These are phyloP conservation scores for Enteromius unitaeniatus DNA, from an alignment of 2,797 vertebrate species.

Conservation along the genomic window DNA sequence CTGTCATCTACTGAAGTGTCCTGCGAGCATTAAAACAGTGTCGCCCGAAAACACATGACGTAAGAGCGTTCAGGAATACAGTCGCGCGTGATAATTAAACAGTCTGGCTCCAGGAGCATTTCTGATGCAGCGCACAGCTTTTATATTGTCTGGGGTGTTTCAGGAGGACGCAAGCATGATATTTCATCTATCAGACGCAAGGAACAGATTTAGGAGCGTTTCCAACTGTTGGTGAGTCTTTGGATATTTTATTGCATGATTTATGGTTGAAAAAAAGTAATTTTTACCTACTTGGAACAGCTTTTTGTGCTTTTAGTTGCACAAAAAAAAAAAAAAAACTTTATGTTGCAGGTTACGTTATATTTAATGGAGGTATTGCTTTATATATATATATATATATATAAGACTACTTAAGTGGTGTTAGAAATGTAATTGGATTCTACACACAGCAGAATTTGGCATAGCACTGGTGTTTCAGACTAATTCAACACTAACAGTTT, in stretches of 20 bases:
- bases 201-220: slow-evolving; percentile 25
- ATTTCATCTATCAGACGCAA: slow-evolving; percentile 15
- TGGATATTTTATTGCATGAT: neutral
- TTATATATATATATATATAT: no score
- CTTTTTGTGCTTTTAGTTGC: neutral
- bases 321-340: neutral
- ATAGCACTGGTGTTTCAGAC: neutral
- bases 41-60: slow-evolving; percentile 29
- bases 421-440: neutral
- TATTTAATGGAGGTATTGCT: neutral
- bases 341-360: neutral
- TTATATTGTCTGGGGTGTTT: slow-evolving; percentile 7
- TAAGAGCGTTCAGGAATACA: slow-evolving; percentile 1
- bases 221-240: slow-evolving; percentile 52
- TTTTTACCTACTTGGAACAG: neutral
- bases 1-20: slow-evolving; percentile 43
- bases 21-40: slow-evolving; percentile 12
- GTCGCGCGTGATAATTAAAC: slow-evolving; percentile 10
- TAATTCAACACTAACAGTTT: slow-evolving; percentile 4
- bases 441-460: neutral
- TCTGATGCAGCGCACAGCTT: neutral
- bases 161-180: slow-evolving; percentile 40
- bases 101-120: neutral
- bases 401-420: neutral
- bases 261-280: neutral